Conservation (phyloP, 2,113 vertebrate genomes). For the Lepus americanus region DNA sequence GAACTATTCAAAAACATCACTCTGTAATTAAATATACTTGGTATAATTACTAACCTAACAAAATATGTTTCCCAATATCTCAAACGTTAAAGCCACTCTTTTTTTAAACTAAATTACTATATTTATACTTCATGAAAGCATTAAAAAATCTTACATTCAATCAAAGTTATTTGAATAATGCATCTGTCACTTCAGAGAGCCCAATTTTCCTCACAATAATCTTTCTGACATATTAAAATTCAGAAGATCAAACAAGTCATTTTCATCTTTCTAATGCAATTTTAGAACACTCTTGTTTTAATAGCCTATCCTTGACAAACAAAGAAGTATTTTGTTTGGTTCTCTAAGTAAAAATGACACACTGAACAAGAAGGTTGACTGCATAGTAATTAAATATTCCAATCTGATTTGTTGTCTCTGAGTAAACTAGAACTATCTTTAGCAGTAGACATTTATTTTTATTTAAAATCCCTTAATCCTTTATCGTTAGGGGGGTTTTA, state of each 20-base stretch:
- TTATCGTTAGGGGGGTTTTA: slow-evolving; percentile 26
- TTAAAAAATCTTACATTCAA: slow-evolving; percentile 88
- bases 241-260: slow-evolving; percentile 89
- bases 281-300: slow-evolving; percentile 82
- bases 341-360: slow-evolving; percentile 90
- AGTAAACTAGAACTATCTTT: slow-evolving; percentile 65
- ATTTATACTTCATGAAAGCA: slow-evolving; percentile 79
- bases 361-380: slow-evolving; percentile 90
- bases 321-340: slow-evolving; percentile 90
- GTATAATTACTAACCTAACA: slow-evolving; percentile 81
- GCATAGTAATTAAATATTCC: slow-evolving; percentile 90
- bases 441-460: slow-evolving; percentile 58
- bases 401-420: slow-evolving; percentile 73
- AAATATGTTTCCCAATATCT: slow-evolving; percentile 83
- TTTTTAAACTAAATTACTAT: slow-evolving; percentile 79
- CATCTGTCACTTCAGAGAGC: slow-evolving; percentile 89
- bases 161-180: slow-evolving; percentile 90
- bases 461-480: slow-evolving; percentile 58
- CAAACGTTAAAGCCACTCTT: slow-evolving; percentile 91
- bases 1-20: slow-evolving; percentile 57
- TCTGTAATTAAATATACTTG: slow-evolving; percentile 76
- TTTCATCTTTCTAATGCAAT: slow-evolving; percentile 87
- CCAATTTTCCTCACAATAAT: slow-evolving; percentile 90
- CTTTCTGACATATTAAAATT: slow-evolving; percentile 91
- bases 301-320: slow-evolving; percentile 86